A percentile compares a stretch with the other conserved stretches of the same genome.
phyloP scores from a whole-genome alignment of 2,888 invertebrate genomes.

The Ecliptopera silaceata region DNA sequence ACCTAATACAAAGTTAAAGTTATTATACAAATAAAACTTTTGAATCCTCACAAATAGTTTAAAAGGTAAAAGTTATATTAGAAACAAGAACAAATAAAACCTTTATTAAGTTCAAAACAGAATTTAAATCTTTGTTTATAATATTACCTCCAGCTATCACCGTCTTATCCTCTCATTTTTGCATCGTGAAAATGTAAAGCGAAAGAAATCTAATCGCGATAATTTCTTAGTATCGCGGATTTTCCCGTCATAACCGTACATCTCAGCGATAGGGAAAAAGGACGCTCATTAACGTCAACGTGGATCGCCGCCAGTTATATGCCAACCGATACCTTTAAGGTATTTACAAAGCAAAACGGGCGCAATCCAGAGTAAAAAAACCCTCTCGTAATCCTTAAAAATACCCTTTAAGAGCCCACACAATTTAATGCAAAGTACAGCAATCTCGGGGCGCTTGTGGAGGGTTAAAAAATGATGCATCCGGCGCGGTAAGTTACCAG shows the following conservation, averaged over 20 bases:
- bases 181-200: constrained; percentile 45
- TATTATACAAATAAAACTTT: too few species aligned
- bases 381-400: constrained; percentile 66
- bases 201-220: constrained; percentile 55
- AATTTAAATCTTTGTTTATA: constrained; percentile 11
- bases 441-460: constrained; percentile 70
- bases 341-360: constrained; percentile 76
- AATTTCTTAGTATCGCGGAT: constrained; percentile 64
- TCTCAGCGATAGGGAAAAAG: constrained; percentile 73
- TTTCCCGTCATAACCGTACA: constrained; percentile 68
- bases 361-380: constrained; percentile 70
- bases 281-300: constrained; percentile 78
- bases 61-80: too few species aligned
- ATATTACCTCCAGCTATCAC: not conserved
- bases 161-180: not conserved
- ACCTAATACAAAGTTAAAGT: too few species aligned
- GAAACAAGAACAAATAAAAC: too few species aligned
- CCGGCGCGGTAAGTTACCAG: constrained; percentile 67
- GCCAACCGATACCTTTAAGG: constrained; percentile 75
- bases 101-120: not conserved
- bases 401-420: constrained; percentile 72
- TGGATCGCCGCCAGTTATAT: constrained; percentile 70
- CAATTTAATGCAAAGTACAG: constrained; percentile 81
- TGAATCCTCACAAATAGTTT: too few species aligned
- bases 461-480: constrained; percentile 79